These are phyloP conservation scores for Poeciliopsis turneri DNA, from an alignment of 2,797 vertebrate genomes.

Conservation along the genomic window DNA sequence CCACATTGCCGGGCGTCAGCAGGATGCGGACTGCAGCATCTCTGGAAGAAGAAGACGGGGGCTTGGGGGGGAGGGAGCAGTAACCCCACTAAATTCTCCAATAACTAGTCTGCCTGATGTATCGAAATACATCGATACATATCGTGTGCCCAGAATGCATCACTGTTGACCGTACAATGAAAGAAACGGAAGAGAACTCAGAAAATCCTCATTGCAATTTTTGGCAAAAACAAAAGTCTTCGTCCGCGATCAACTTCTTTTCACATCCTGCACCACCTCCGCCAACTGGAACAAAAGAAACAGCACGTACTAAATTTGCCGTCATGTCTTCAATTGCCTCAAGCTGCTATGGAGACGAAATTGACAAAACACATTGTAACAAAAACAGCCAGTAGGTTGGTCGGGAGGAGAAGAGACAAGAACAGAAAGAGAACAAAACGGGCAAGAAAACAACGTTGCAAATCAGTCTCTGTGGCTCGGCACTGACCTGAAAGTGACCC, in stretches of 20 bases:
- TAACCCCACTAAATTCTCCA: too few relatives aligned
- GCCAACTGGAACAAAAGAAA: background rate
- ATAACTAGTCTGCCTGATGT: too few relatives aligned
- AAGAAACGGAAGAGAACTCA: background rate
- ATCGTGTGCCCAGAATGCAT: background rate
- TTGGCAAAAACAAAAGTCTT: too few relatives aligned
- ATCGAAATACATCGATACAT: background rate
- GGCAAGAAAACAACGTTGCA: constrained; percentile 34
- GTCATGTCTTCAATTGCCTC: background rate
- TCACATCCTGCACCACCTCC: background rate
- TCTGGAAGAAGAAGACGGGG: background rate
- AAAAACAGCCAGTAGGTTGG: background rate
- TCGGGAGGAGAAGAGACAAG: background rate
- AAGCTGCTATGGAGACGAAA: background rate
- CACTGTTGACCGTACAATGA: background rate
- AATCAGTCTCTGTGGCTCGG: constrained; percentile 10
- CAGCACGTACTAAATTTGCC: background rate
- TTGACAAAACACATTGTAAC: background rate
- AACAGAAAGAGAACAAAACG: background rate
- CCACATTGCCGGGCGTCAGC: constrained; percentile 38
- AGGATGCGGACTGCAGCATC: constrained; percentile 16
- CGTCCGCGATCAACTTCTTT: background rate
- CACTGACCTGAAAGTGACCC: constrained; percentile 3
- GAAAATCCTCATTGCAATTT: background rate
- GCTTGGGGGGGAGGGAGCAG: too few relatives aligned